phyloP scores from a whole-genome alignment of 2,888 invertebrate species.

The Chaetogeoica ovagalla region DNA sequence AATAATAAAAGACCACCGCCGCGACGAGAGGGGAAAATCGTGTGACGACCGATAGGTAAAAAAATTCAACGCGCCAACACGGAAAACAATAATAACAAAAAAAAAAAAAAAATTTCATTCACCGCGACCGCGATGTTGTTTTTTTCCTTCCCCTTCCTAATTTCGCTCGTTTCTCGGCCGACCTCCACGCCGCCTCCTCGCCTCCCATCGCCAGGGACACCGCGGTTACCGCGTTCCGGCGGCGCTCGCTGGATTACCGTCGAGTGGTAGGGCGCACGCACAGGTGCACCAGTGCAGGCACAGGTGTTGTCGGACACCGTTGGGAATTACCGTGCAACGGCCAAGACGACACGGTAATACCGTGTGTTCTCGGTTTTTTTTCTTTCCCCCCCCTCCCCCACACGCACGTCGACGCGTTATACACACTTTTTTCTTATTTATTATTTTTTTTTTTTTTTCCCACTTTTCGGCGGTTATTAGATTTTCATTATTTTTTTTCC shows the following conservation, averaged over 20 bases:
- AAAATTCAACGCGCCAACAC: conserved; percentile 47
- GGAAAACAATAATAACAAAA: neutral
- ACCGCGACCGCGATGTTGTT: conserved; percentile 39
- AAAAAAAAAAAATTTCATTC: conserved; percentile 48
- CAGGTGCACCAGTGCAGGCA: conserved; percentile 51
- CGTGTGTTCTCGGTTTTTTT: conserved; percentile 20
- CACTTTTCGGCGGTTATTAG: conserved; percentile 26
- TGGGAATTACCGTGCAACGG: conserved; percentile 41
- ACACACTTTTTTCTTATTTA: too few relatives aligned
- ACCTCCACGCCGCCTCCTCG: too few relatives aligned
- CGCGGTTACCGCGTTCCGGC: too few relatives aligned
- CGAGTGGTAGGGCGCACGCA: neutral
- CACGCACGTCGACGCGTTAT: too few relatives aligned
- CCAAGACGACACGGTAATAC: conserved; percentile 40
- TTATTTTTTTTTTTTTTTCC: neutral
- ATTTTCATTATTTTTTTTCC: conserved; percentile 35
- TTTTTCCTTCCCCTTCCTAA: neutral
- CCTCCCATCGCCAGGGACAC: too few relatives aligned
- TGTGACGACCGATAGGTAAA: conserved; percentile 6
- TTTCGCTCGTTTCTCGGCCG: too few relatives aligned
- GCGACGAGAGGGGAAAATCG: conserved; percentile 47
- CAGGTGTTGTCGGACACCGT: conserved; percentile 45
- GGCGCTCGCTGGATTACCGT: neutral
- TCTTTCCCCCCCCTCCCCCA: too few relatives aligned
- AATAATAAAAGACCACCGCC: conserved; percentile 7